A percentile compares a stretch with the other conserved stretches of the same genome.
These are phyloP conservation scores for Corvus hawaiiensis DNA, from an alignment of 2,113 vertebrate species.

Conservation along the genomic window DNA sequence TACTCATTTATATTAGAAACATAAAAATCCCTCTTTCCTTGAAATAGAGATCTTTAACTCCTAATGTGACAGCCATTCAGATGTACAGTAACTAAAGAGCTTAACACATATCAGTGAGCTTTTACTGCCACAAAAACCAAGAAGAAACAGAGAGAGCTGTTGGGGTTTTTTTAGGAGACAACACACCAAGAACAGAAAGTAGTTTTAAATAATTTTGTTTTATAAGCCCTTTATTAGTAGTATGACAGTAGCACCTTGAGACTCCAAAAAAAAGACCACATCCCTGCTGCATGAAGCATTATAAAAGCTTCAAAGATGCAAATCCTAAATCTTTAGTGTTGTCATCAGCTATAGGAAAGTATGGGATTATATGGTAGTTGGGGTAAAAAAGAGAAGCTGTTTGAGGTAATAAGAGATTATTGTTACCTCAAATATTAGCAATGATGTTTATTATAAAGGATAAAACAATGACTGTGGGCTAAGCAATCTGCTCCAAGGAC, in stretches of 20 bases:
- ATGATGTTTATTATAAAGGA: background rate
- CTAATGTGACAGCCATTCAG: background rate
- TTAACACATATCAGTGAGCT: background rate
- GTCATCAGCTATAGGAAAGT: background rate
- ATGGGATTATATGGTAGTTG: background rate
- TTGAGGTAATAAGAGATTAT: background rate
- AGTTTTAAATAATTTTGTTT: conserved; percentile 6
- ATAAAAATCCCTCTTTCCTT: conserved; percentile 32
- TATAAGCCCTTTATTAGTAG: background rate
- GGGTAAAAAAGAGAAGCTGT: background rate
- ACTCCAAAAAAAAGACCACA: background rate
- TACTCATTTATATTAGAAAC: conserved; percentile 62
- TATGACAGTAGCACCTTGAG: background rate
- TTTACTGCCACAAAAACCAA: background rate
- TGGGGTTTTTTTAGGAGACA: background rate
- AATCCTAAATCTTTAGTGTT: background rate
- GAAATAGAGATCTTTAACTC: conserved; percentile 45
- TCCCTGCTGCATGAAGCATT: background rate
- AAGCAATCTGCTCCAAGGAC: background rate
- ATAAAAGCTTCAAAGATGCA: background rate
- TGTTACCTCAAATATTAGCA: background rate
- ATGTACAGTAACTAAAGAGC: conserved; percentile 15
- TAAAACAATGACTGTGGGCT: background rate
- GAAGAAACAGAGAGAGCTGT: background rate
- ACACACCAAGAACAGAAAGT: background rate